Evolutionary conservation across 2,797 vertebrate species (phyloP), one percentile per base, ranked within the genome.

Genomic region (Sebastolobus altivelis): DNA sequence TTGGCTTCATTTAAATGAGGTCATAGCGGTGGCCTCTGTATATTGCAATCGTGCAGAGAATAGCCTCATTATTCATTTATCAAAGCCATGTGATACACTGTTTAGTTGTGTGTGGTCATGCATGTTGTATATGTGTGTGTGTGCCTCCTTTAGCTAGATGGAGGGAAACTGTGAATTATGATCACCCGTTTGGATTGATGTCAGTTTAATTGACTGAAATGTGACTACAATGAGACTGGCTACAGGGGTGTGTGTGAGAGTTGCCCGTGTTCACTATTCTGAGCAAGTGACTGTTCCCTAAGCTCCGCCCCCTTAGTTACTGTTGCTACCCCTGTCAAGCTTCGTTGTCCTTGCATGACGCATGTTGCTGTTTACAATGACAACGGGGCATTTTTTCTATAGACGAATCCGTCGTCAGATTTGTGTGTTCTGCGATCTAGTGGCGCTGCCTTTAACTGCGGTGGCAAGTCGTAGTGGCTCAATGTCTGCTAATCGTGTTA

Each of bases 1-100:
- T 89, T 90, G 84, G 54, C 78, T 91, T 74, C 58, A 74, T 86
- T 29, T 83, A 72, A 92, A 89, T 72, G 63, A 84, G 75, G 67
- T 80, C 75, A 68, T 20, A 63, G 76, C 60, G 3, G 58, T 55
- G 75, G 75, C 65, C 77, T 82, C 1, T 78, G 65, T 69, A 69
- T 75, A 62, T 85, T 69, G 75, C 79, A 83, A 1, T 56, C 11
- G 11, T 67, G 75, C 27, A 59, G 56, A 89, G 77, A 75, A 75
- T 72, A 61, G 55, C 55, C 69, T 90, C 80, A 84, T 88, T 75
- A 87, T 79, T 54, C 46, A 90, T 83, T 87, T 74, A 89, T 82
- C 56, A 65, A 49, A 65, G 80, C 22, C 62, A 68, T 31, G 71
- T 40, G 77, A 83, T 79, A 65, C 49, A 7, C 14, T 66, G 5